Conservation (phyloP, 2,888 invertebrate species). For the Tinea trinotella region DNA sequence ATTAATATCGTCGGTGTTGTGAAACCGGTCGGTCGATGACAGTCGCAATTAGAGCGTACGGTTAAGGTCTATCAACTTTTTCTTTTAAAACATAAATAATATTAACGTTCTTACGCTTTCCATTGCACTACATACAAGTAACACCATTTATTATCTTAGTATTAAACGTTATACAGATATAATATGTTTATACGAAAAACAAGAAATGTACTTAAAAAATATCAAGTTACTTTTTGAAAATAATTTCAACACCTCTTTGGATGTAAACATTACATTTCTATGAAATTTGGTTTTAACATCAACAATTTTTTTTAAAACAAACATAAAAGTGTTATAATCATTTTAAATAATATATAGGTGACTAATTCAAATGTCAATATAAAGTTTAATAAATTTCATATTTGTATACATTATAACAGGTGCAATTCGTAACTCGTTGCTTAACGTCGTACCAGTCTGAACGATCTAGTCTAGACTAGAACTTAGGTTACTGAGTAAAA, state of each 20-base stretch:
- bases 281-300: too few species aligned
- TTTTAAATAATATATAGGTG: too few species aligned
- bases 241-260: too few species aligned
- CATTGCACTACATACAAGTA: background rate
- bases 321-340: too few species aligned
- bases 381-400: background rate
- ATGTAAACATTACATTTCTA: too few species aligned
- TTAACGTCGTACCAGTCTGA: conserved; percentile 12
- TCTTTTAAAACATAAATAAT: background rate
- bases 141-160: background rate
- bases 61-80: background rate
- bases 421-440: conserved; percentile 12
- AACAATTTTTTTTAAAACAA: too few species aligned
- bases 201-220: too few species aligned
- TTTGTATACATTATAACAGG: conserved; percentile 6
- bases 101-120: background rate
- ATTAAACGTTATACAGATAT: too few species aligned
- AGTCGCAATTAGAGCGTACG: background rate
- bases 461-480: conserved; percentile 14
- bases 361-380: too few species aligned
- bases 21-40: background rate
- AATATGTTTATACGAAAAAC: too few species aligned
- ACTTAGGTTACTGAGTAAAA: conserved; percentile 42
- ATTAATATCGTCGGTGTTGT: background rate
- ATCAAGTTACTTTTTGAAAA: too few species aligned